phyloP scores from a whole-genome alignment of 1,140 invertebrate genomes.

The Cherax quadricarinatus region DNA sequence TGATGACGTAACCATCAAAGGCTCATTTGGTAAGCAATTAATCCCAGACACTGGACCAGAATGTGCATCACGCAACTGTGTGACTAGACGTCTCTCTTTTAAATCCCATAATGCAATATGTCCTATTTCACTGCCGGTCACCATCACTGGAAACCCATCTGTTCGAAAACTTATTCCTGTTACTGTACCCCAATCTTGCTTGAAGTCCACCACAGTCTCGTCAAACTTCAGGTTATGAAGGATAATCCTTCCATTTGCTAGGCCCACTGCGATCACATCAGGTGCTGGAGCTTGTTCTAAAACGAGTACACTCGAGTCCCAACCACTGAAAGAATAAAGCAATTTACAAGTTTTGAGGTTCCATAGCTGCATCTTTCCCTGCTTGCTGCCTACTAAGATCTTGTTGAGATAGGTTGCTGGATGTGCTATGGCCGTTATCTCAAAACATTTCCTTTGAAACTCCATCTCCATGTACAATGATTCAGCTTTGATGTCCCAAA shows the following conservation, averaged over 20 bases:
- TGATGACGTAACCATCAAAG: slow-evolving; percentile 92
- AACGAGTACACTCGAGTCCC: slow-evolving; percentile 83
- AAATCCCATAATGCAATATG: slow-evolving; percentile 97
- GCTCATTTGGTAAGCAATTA: slow-evolving; percentile 90
- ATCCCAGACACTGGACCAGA: slow-evolving; percentile 85
- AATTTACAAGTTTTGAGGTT: slow-evolving; percentile 89
- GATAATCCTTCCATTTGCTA: slow-evolving; percentile 88
- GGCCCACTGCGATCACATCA: slow-evolving; percentile 92
- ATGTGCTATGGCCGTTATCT: slow-evolving; percentile 88
- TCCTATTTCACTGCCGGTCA: slow-evolving; percentile 84
- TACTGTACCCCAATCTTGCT: slow-evolving; percentile 95
- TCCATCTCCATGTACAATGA: slow-evolving; percentile 78
- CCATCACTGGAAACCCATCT: slow-evolving; percentile 91
- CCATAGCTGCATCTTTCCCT: slow-evolving; percentile 93
- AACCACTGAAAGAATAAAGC: slow-evolving; percentile 89
- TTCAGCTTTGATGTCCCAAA: slow-evolving; percentile 91
- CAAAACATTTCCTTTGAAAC: slow-evolving; percentile 85
- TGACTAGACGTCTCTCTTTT: slow-evolving; percentile 87
- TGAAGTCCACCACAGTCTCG: slow-evolving; percentile 89
- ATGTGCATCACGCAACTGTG: slow-evolving; percentile 88
- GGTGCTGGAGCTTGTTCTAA: slow-evolving; percentile 90
- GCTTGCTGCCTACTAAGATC: slow-evolving; percentile 92
- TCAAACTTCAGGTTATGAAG: slow-evolving; percentile 94
- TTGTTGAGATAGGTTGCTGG: slow-evolving; percentile 97
- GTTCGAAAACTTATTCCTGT: slow-evolving; percentile 90